Evolutionary conservation across 2,797 vertebrate species (phyloP).

Genomic region (Acanthiza pusilla): DNA sequence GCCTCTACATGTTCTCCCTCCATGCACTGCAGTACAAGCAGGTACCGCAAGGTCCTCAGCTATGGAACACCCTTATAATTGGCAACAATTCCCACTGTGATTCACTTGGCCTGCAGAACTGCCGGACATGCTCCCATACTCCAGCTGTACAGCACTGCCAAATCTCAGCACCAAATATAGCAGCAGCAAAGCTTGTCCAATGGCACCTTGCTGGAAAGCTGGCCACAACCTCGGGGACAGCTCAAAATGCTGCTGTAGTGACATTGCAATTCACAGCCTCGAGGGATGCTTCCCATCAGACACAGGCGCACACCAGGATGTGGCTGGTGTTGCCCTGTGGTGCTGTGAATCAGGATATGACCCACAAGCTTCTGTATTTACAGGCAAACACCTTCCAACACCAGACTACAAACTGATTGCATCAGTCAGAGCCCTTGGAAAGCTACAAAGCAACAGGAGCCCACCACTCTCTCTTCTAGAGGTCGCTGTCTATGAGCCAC

Average conservation of each 20-base stretch:
- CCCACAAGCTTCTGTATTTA: not conserved
- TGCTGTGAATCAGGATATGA: not conserved
- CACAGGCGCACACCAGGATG: not conserved
- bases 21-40: not conserved
- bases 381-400: not conserved
- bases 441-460: not conserved
- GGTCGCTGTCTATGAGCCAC: not conserved
- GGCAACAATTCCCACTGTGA: not conserved
- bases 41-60: not conserved
- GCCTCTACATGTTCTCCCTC: not conserved
- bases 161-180: not conserved
- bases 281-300: not conserved
- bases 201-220: not conserved
- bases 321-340: not conserved
- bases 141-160: not conserved
- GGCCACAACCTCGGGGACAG: not conserved
- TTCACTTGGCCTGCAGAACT: not conserved
- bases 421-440: not conserved
- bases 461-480: not conserved
- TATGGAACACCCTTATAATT: not conserved
- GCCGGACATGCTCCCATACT: not conserved
- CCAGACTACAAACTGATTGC: not conserved
- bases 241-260: not conserved
- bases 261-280: not conserved
- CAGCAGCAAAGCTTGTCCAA: not conserved